Evolutionary conservation across 2,797 vertebrate species (phyloP), one percentile per base, ranked within the genome.

Genomic region (Microhierax caerulescens): DNA sequence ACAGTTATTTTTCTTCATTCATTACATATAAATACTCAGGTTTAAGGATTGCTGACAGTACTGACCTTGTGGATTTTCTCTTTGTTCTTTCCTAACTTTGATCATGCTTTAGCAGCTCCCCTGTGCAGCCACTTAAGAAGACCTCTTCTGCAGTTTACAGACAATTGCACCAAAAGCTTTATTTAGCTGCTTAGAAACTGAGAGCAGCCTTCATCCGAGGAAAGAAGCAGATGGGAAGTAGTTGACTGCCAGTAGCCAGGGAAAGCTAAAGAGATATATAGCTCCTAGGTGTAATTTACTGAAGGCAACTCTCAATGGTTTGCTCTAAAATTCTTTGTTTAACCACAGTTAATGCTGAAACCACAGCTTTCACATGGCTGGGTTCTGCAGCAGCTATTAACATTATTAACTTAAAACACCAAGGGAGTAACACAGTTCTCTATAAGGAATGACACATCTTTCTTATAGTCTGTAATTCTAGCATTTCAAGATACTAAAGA

Each of bases 291-390:
- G 36, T 34, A 92, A 85, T 91, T 93, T 95, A 74, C 72, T 85
- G 39, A 92, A 70, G 63, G 87, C 23, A 89, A 21, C 14, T 93
- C 64, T 93, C 75, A 39, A 4, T 24, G 81, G 51, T 89, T 92
- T 89, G 82, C 74, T 63, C 74, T 92, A 70, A 95, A 95, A 91
- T 77, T 85, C 81, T 92, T 94, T 94, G 67, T 95, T 97, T 93
- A 89, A 93, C 65, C 45, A 70, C 87, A 94, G 70, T 90, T 93
- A 92, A 64, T 92, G 86, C 78, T 85, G 51, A 96, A 92, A 89
- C 56, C 72, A 90, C 48, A 82, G 56, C 56, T 91, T 95, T 88
- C 51, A 60, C 22, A 20, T 77, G 39, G 36, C 39, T 91, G 54
- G 16, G 32, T 54, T 91, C 47, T 93, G 63, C 78, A 90, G 41